These are phyloP conservation scores for Mamestra configurata DNA, from an alignment of 1,140 invertebrate genomes.

Conservation along the genomic window DNA sequence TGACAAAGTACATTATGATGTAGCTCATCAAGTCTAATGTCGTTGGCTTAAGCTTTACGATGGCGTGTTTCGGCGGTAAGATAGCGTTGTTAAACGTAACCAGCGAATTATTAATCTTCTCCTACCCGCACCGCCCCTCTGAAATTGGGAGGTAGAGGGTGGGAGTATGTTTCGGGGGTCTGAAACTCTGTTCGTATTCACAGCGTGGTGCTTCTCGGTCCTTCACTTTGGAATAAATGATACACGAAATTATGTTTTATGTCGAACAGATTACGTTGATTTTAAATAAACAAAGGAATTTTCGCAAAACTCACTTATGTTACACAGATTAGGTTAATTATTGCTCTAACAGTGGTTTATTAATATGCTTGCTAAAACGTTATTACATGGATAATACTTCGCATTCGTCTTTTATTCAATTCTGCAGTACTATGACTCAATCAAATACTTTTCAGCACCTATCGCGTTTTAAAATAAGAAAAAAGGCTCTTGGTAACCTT, in stretches of 20 bases:
- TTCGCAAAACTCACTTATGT: not conserved
- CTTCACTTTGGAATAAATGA: slow-evolving; percentile 36
- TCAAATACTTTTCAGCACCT: no score
- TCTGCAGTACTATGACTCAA: no score
- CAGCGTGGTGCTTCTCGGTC: slow-evolving; percentile 17
- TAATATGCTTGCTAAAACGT: not conserved
- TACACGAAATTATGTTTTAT: slow-evolving; percentile 42
- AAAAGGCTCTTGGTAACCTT: no score
- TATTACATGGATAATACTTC: no score
- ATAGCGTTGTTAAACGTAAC: slow-evolving; percentile 44
- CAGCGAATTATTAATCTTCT: slow-evolving; percentile 50
- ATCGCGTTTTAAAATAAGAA: no score
- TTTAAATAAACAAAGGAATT: slow-evolving; percentile 21
- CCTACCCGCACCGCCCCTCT: not conserved
- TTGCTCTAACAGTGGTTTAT: not conserved
- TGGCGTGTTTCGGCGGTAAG: not conserved
- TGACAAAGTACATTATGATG: slow-evolving; percentile 34
- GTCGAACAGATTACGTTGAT: slow-evolving; percentile 4
- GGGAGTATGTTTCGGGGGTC: slow-evolving; percentile 42
- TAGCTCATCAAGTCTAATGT: not conserved
- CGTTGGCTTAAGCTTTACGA: not conserved
- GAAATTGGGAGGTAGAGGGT: slow-evolving; percentile 27
- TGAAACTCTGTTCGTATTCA: slow-evolving; percentile 32
- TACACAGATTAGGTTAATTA: not conserved
- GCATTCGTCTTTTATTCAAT: no score